Evolutionary conservation across 2,888 invertebrate species (phyloP).

Genomic region (Pachycephus smyrnensis): DNA sequence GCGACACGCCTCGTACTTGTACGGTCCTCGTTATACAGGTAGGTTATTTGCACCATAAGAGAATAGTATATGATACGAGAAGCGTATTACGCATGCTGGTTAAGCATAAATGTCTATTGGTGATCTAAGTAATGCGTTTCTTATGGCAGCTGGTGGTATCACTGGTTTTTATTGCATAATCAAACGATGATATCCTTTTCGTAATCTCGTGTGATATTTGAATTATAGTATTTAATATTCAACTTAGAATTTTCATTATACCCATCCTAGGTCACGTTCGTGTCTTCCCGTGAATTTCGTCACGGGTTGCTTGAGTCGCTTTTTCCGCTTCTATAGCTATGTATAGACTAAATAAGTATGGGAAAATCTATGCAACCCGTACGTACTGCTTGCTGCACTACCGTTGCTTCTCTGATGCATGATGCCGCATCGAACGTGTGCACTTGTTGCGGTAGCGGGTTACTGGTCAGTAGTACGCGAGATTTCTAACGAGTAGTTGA

Average conservation of each 20-base stretch:
- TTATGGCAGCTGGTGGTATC: background rate
- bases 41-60: background rate
- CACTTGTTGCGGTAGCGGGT: slow-evolving; percentile 21
- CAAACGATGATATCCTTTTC: background rate
- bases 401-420: slow-evolving; percentile 54
- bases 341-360: slow-evolving; percentile 46
- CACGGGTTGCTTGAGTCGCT: background rate
- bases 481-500: slow-evolving; percentile 17
- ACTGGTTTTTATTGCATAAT: background rate
- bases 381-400: slow-evolving; percentile 36
- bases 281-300: background rate
- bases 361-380: slow-evolving; percentile 45
- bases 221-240: background rate
- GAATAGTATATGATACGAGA: background rate
- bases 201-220: background rate
- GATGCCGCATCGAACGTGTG: slow-evolving; percentile 31
- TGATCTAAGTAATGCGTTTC: background rate
- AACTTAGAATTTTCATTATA: background rate
- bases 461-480: slow-evolving; percentile 43
- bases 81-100: background rate
- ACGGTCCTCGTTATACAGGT: background rate
- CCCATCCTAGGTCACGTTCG: background rate
- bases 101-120: background rate
- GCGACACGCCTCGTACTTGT: background rate
- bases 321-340: background rate